Percentiles rank a stretch among this genome's conserved stretches.
These are phyloP conservation scores for Colostygia pectinataria DNA, from an alignment of 2,888 invertebrate genomes.

Conservation along the genomic window DNA sequence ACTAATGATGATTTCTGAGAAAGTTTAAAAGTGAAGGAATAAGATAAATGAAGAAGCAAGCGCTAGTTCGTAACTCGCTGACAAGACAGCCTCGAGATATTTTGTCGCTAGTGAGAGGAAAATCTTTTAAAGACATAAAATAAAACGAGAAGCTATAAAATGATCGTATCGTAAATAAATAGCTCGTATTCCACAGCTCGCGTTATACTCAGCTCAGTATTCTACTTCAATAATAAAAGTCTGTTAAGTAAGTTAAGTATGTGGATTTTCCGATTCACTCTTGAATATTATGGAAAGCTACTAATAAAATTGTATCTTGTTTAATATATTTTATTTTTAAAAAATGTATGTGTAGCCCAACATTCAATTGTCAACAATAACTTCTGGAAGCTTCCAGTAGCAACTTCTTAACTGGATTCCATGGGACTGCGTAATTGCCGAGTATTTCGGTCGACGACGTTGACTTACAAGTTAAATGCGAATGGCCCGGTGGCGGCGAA, in stretches of 20 bases:
- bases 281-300: too few relatives aligned
- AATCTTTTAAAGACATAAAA: background rate
- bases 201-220: background rate
- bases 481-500: slow-evolving; percentile 9
- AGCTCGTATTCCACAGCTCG: background rate
- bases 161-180: background rate
- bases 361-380: background rate
- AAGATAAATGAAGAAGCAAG: too few relatives aligned
- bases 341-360: background rate
- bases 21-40: too few relatives aligned
- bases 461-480: background rate
- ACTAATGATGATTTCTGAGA: background rate
- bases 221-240: too few relatives aligned
- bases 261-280: too few relatives aligned
- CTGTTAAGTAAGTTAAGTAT: too few relatives aligned
- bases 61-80: too few relatives aligned
- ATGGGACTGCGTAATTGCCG: slow-evolving; percentile 4
- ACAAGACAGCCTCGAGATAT: too few relatives aligned
- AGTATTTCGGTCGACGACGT: slow-evolving; percentile 8
- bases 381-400: background rate
- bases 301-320: too few relatives aligned
- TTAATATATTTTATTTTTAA: too few relatives aligned
- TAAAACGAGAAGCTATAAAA: too few relatives aligned
- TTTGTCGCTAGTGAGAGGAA: too few relatives aligned
- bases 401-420: slow-evolving; percentile 3